Percentiles rank a stretch among this genome's conserved stretches.
phyloP scores from a whole-genome alignment of 2,888 invertebrate species.

The Limulus polyphemus region DNA sequence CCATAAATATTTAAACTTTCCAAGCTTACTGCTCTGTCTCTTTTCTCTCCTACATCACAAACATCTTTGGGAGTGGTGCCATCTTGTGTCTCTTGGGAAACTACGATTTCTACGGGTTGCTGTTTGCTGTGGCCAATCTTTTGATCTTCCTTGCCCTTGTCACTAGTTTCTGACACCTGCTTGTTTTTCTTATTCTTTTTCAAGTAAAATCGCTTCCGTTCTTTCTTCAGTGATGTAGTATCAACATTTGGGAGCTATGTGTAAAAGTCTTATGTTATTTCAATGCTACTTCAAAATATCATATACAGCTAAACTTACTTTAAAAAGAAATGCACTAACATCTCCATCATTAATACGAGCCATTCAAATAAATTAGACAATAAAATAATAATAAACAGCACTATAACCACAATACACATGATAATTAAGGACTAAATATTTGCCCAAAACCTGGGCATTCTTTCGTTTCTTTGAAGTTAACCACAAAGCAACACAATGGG shows the following conservation, averaged over 20 bases:
- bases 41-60: conserved; percentile 13
- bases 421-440: too few relatives aligned
- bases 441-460: too few relatives aligned
- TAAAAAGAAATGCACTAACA: too few relatives aligned
- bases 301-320: too few relatives aligned
- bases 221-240: conserved; percentile 45
- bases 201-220: conserved; percentile 52
- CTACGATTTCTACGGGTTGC: conserved; percentile 19
- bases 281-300: too few relatives aligned
- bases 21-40: conserved; percentile 13
- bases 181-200: conserved; percentile 21
- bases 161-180: conserved; percentile 8
- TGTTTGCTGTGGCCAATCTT: conserved; percentile 5
- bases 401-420: too few relatives aligned
- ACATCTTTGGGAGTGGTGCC: conserved; percentile 15
- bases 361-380: too few relatives aligned
- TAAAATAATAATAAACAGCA: too few relatives aligned
- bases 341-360: too few relatives aligned
- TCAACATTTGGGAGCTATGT: conserved; percentile 19
- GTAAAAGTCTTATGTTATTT: neutral
- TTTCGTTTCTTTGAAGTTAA: too few relatives aligned
- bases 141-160: neutral
- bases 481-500: too few relatives aligned
- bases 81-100: conserved; percentile 13
- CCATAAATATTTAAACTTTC: neutral